Conservation (phyloP, 92 coral and sea anemone species). For the Epizoanthus stellaris region DNA sequence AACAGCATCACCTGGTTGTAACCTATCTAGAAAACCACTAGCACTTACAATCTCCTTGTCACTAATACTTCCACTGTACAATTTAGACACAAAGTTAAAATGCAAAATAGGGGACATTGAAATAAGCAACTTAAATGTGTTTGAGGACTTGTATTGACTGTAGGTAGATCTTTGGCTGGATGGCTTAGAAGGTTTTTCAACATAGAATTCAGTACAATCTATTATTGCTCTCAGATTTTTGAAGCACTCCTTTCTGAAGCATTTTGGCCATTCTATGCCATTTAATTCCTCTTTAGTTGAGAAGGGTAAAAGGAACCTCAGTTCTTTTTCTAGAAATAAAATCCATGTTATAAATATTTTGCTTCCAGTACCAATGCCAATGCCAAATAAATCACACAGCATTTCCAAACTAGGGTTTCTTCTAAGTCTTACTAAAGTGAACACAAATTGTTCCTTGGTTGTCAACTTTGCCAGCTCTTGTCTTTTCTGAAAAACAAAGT, state of each 20-base stretch:
- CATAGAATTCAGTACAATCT: conserved; percentile 80
- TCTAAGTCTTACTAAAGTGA: conserved; percentile 69
- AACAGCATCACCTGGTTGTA: conserved; percentile 68
- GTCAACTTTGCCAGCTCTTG: conserved; percentile 61
- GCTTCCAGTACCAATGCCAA: conserved; percentile 63
- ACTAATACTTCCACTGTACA: conserved; percentile 77
- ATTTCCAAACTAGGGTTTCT: conserved; percentile 73
- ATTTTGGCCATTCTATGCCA: conserved; percentile 56
- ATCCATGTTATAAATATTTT: conserved; percentile 65
- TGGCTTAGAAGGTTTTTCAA: conserved; percentile 74
- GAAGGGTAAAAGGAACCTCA: conserved; percentile 70
- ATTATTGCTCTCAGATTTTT: conserved; percentile 72
- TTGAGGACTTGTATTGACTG: conserved; percentile 78
- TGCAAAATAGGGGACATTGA: conserved; percentile 76
- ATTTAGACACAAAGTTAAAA: conserved; percentile 73
- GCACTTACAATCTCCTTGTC: conserved; percentile 76
- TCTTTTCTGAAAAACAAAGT: conserved; percentile 56
- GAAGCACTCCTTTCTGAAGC: conserved; percentile 62
- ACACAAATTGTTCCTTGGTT: conserved; percentile 76
- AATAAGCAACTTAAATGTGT: conserved; percentile 74
- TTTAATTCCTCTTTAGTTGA: conserved; percentile 63
- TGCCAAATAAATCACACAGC: conserved; percentile 74
- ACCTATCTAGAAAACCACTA: conserved; percentile 66
- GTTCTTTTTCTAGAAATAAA: conserved; percentile 60
- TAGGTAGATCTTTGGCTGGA: conserved; percentile 77